Conservation (phyloP, 2,797 vertebrate species). For the Poeciliopsis paucimaculata region DNA sequence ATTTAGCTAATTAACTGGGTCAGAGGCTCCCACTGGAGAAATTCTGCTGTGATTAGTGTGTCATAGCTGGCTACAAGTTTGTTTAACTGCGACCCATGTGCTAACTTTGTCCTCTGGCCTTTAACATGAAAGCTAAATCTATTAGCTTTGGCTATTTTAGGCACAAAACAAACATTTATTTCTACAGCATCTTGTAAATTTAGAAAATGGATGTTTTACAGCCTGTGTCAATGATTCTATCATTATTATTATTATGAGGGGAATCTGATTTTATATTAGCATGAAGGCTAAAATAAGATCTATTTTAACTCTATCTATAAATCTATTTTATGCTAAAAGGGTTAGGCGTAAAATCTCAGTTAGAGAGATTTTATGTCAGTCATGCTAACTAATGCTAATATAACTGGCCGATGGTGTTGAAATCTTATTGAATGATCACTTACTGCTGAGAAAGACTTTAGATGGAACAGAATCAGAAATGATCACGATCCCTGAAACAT, state of each 20-base stretch:
- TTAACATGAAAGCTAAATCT: neutral
- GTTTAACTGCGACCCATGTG: neutral
- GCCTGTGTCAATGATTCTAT: too few relatives aligned
- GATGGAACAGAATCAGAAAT: neutral
- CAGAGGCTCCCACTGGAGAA: neutral
- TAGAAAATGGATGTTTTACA: too few relatives aligned
- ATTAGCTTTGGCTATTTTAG: too few relatives aligned
- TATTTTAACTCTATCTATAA: too few relatives aligned
- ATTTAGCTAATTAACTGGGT: slow-evolving; percentile 1
- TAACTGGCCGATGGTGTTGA: neutral
- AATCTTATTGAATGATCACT: neutral
- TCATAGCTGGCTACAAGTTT: neutral
- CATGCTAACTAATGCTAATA: neutral
- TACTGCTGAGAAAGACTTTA: neutral
- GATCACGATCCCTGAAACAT: neutral
- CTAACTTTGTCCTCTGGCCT: neutral
- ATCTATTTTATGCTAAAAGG: too few relatives aligned
- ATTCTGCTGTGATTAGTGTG: neutral
- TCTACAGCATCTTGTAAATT: too few relatives aligned
- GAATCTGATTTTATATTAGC: too few relatives aligned
- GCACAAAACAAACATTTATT: too few relatives aligned
- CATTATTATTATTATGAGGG: too few relatives aligned
- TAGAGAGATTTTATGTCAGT: neutral
- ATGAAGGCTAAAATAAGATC: too few relatives aligned
- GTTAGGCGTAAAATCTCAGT: too few relatives aligned